Conservation (phyloP, 2,113 vertebrate species). For the Acrocephalus kingi region DNA sequence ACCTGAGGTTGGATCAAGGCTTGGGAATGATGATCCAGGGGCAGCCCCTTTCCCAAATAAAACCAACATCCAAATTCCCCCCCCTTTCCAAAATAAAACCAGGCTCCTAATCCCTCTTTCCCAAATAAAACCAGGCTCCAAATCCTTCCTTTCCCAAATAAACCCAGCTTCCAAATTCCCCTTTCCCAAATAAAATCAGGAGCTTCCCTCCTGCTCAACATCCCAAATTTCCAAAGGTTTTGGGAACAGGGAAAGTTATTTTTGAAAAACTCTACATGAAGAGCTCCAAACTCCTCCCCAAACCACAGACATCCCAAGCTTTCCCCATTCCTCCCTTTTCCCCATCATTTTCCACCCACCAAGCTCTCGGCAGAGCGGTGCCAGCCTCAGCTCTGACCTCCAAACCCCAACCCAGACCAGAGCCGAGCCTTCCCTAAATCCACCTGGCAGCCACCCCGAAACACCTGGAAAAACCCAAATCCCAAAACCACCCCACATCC, state of each 20-base stretch:
- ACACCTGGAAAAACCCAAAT: background rate
- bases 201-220: background rate
- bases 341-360: background rate
- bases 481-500: background rate
- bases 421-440: background rate
- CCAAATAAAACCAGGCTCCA: background rate
- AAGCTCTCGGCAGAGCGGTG: accelerated
- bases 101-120: accelerated
- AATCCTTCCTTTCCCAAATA: background rate
- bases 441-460: background rate
- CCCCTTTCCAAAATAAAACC: background rate
- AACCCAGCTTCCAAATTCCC: background rate
- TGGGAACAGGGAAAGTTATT: background rate
- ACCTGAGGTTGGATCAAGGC: background rate
- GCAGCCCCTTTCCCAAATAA: background rate
- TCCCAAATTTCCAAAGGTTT: no score
- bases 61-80: background rate
- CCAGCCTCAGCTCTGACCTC: accelerated
- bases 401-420: accelerated
- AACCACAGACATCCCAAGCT: accelerated
- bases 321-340: accelerated
- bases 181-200: background rate
- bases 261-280: accelerated
- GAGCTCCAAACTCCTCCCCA: background rate
- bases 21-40: background rate